Percentiles rank a stretch among this genome's conserved stretches.
phyloP scores from a whole-genome alignment of 2,888 invertebrate species.

The Ormyrus nitidulus region DNA sequence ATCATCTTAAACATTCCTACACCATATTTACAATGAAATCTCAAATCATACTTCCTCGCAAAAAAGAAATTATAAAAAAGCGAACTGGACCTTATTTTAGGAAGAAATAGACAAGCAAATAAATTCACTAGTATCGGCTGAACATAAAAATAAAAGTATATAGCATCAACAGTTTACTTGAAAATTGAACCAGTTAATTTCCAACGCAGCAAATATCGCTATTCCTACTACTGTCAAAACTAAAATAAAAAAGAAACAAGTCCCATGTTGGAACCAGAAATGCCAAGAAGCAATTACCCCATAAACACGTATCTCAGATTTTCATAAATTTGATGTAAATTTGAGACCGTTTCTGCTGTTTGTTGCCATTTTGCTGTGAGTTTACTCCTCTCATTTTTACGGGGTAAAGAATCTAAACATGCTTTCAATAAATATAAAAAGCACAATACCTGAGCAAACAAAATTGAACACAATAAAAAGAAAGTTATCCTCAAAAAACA shows the following conservation, averaged over 20 bases:
- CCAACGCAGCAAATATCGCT: not conserved
- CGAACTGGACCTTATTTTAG: constrained; percentile 31
- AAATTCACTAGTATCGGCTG: not conserved
- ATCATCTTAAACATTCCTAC: constrained; percentile 10
- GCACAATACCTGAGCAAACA: constrained; percentile 43
- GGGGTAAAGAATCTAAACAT: constrained; percentile 37
- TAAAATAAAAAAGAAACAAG: constrained; percentile 22
- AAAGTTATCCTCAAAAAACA: constrained; percentile 21
- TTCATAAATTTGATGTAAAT: too few relatives aligned
- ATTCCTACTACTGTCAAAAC: constrained; percentile 8
- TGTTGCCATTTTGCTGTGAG: too few relatives aligned
- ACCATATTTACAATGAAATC: not conserved
- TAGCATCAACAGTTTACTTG: not conserved
- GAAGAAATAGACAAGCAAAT: not conserved
- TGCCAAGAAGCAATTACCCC: constrained; percentile 29
- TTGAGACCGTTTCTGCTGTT: too few relatives aligned
- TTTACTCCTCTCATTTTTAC: too few relatives aligned
- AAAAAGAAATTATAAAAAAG: constrained; percentile 42
- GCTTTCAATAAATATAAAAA: constrained; percentile 51
- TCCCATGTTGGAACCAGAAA: constrained; percentile 59
- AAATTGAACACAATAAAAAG: constrained; percentile 27
- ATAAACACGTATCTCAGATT: too few relatives aligned
- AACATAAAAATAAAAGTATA: not conserved
- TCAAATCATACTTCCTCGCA: not conserved
- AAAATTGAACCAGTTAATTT: not conserved